Conservation (phyloP, 2,888 invertebrate genomes). For the Chloroclysta siterata region DNA sequence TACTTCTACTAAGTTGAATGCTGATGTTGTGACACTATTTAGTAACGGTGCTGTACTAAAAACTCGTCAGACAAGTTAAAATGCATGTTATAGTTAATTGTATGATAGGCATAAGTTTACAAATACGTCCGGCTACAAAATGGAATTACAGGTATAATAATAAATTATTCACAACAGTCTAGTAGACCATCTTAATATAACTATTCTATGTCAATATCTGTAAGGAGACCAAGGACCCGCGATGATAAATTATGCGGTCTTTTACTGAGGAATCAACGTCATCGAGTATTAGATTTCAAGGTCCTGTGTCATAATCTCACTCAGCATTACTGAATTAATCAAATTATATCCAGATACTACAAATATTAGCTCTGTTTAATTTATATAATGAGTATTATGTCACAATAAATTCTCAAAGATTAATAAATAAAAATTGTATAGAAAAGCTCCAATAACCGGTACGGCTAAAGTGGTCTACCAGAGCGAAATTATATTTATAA, state of each 20-base stretch:
- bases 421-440: slow-evolving; percentile 23
- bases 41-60: not conserved
- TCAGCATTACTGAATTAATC: not conserved
- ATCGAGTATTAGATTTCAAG: slow-evolving; percentile 12
- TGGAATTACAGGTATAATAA: slow-evolving; percentile 1
- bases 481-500: not conserved
- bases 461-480: slow-evolving; percentile 5
- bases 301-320: not conserved
- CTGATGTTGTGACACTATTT: not conserved
- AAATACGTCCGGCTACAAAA: not conserved
- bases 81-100: not conserved
- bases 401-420: slow-evolving; percentile 12
- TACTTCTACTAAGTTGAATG: not conserved
- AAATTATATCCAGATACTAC: not conserved
- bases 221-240: not conserved
- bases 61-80: slow-evolving; percentile 5
- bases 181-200: not conserved
- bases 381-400: slow-evolving; percentile 18
- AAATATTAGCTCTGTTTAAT: not conserved
- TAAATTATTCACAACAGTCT: slow-evolving; percentile 5
- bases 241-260: not conserved
- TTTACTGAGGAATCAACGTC: slow-evolving; percentile 3
- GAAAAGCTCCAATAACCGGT: slow-evolving; percentile 17
- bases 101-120: not conserved
- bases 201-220: slow-evolving; percentile 1